phyloP scores from a whole-genome alignment of 1,140 invertebrate genomes.

The Drosophila eugracilis region DNA sequence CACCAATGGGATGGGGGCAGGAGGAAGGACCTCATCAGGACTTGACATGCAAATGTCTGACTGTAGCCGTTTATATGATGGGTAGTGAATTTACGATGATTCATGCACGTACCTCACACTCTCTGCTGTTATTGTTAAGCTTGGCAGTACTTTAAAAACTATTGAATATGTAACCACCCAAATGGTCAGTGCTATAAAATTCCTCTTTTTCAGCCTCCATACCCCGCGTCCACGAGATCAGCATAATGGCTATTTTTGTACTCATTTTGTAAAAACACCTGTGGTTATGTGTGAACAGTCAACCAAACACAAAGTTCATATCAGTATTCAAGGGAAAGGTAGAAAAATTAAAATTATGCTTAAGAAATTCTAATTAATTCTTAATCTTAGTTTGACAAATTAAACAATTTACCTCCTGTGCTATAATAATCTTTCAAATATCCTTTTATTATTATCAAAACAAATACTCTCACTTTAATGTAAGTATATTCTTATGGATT shows the following conservation, averaged over 20 bases:
- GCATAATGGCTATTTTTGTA: constrained; percentile 75
- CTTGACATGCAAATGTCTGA: constrained; percentile 79
- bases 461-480: too few species aligned
- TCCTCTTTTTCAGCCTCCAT: constrained; percentile 14
- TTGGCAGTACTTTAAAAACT: constrained; percentile 80
- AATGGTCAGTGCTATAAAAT: constrained; percentile 9
- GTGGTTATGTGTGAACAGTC: too few species aligned
- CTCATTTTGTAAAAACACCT: constrained; percentile 56
- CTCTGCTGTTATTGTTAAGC: constrained; percentile 64
- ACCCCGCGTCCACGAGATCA: not conserved
- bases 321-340: too few species aligned
- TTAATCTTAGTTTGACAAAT: too few species aligned
- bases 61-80: constrained; percentile 47
- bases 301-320: too few species aligned
- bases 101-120: constrained; percentile 42
- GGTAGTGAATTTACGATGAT: constrained; percentile 47
- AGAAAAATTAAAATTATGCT: not conserved
- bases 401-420: too few species aligned
- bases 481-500: constrained; percentile 13
- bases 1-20: constrained; percentile 26
- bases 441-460: too few species aligned
- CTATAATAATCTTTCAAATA: too few species aligned
- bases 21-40: constrained; percentile 34
- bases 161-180: constrained; percentile 74
- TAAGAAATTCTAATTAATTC: too few species aligned